A percentile compares a stretch with the other conserved stretches of the same genome.
These are phyloP conservation scores for Spilosoma lubricipeda DNA, from an alignment of 2,888 invertebrate species.

Conservation along the genomic window DNA sequence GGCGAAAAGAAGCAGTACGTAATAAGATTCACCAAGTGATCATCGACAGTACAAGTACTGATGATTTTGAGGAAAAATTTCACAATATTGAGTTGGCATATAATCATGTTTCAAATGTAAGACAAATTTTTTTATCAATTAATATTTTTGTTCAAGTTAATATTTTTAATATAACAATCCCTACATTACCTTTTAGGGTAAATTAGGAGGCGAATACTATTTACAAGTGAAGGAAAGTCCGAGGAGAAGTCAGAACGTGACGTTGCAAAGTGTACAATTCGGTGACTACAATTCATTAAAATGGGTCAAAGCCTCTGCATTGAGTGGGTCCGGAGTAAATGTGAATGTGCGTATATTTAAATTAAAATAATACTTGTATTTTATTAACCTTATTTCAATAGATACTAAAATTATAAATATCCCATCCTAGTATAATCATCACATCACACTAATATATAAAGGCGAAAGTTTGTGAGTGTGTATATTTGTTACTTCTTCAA, in stretches of 20 bases:
- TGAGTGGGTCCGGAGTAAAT: constrained; percentile 43
- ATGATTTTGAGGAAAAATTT: constrained; percentile 31
- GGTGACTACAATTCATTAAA: constrained; percentile 34
- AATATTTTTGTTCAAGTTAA: not conserved
- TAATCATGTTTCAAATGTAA: constrained; percentile 46
- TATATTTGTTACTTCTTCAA: too few relatives aligned
- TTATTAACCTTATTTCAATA: constrained; percentile 56
- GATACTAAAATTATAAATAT: too few relatives aligned
- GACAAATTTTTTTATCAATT: constrained; percentile 11
- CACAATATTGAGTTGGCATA: constrained; percentile 41
- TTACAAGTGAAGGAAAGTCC: constrained; percentile 37
- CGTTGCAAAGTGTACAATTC: constrained; percentile 45
- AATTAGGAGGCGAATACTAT: constrained; percentile 56
- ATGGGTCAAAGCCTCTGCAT: constrained; percentile 30
- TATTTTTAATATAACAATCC: not conserved
- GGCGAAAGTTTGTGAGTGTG: too few relatives aligned
- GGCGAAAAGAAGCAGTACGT: constrained; percentile 45
- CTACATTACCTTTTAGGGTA: constrained; percentile 37
- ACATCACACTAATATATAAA: too few relatives aligned
- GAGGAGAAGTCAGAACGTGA: constrained; percentile 27
- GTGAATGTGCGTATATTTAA: constrained; percentile 57
- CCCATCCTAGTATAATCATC: too few relatives aligned
- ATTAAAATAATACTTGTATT: not conserved
- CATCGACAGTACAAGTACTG: constrained; percentile 29
- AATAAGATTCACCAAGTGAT: constrained; percentile 47